Conservation (phyloP, 2,797 vertebrate genomes). For the Malurus leucopterus region DNA sequence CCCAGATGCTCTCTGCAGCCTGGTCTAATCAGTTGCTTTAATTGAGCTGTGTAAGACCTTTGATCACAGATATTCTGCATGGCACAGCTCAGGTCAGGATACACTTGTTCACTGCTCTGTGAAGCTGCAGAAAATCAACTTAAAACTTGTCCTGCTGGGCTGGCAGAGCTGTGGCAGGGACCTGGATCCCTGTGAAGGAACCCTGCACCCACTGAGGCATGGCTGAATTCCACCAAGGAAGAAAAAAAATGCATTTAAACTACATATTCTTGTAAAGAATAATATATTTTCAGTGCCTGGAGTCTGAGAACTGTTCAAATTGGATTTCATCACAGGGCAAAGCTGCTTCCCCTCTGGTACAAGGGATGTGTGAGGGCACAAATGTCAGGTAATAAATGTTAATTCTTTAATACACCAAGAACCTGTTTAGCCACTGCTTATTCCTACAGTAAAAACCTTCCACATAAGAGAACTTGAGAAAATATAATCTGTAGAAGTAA, state of each 20-base stretch:
- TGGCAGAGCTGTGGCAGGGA: not conserved
- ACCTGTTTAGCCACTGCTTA: not conserved
- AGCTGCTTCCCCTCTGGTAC: not conserved
- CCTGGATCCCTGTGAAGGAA: fast-evolving
- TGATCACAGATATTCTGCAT: fast-evolving
- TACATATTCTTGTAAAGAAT: fast-evolving
- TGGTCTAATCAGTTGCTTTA: not conserved
- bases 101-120: fast-evolving
- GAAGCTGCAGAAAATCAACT: fast-evolving
- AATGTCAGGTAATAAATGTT: not conserved
- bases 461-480: not conserved
- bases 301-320: not conserved
- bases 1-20: not conserved
- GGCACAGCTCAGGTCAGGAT: not conserved
- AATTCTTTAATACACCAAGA: not conserved
- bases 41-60: not conserved
- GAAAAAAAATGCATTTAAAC: not conserved
- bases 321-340: fast-evolving
- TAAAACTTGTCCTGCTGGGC: fast-evolving
- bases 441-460: not conserved
- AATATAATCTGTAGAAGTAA: not conserved
- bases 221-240: not conserved
- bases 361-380: not conserved
- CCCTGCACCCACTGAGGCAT: not conserved
- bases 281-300: not conserved